Base-by-base conservation (phyloP, 2,888 invertebrate genomes). In the Tachina fera region DNA sequence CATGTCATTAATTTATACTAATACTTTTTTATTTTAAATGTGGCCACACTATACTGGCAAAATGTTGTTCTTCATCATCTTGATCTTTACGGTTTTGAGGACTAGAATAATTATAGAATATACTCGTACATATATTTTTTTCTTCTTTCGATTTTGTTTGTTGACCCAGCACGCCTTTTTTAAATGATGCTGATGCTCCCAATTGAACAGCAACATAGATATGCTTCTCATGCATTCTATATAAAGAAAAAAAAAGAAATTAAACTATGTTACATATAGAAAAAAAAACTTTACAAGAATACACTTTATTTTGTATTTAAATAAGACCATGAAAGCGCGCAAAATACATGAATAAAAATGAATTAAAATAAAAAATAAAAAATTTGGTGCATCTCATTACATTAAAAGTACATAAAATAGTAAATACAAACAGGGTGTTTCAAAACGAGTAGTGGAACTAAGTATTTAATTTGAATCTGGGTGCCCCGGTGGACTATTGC, bases 131-230 rank as follows among this genome's bases (percentile, higher is more conserved):
- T 58, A 70, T n/a, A n/a, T n/a, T n/a, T 67, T 10, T 68, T 56
- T 70, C 14, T 16, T 51, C 65, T 68, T 47, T 60, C 47, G 19
- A 43, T 70, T 80, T 81, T 53, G 45, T 61, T 68, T 67, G 31
- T 70, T 86, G 86, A 86, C 86, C 83, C 86, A 80, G 86, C 86
- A 86, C 79, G 83, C 70, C 82, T 85, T 77, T n/a, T 22, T 79
- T 51, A 81, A 83, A 86, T 86, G 71, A 61, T 86, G 83, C 72
- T 86, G 82, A 71, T 86, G 86, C 53, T 86, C 86, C 68, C 86
- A 83, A 83, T 86, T 41, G 61, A 60, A 67, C 67, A 76, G 14
- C 41, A 71, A 19, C 63, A 56, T 31, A 51, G n/a, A 71, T 31
- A 71, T 39, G n/a, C 39, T 49, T 14, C 9, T 68, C 16, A 19